These are phyloP conservation scores for Melinaea menophilus DNA, from an alignment of 2,888 invertebrate species.

Conservation along the genomic window DNA sequence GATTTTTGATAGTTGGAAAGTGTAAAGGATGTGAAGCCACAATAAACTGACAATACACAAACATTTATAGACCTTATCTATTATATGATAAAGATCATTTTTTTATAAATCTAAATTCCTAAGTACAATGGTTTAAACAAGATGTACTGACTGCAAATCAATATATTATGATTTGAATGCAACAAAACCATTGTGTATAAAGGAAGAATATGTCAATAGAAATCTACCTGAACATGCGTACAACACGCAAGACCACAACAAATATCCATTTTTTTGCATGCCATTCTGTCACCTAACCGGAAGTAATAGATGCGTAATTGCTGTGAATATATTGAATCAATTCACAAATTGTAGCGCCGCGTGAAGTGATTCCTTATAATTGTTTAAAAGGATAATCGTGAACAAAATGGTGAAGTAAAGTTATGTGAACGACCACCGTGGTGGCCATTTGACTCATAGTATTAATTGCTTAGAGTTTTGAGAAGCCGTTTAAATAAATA, in stretches of 20 bases:
- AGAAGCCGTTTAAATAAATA: too few relatives aligned
- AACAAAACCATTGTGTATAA: slow-evolving; percentile 50
- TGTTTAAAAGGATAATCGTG: slow-evolving; percentile 25
- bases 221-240: slow-evolving; percentile 59
- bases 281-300: slow-evolving; percentile 23
- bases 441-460: background rate
- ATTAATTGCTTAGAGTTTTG: too few relatives aligned
- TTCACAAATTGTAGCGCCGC: slow-evolving; percentile 63
- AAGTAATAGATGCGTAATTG: slow-evolving; percentile 30
- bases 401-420: slow-evolving; percentile 19
- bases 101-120: background rate
- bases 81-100: slow-evolving; percentile 12
- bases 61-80: slow-evolving; percentile 9
- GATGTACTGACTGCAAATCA: slow-evolving; percentile 34
- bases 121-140: slow-evolving; percentile 27
- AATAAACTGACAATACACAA: slow-evolving; percentile 4
- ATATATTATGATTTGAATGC: slow-evolving; percentile 47
- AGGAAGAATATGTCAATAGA: slow-evolving; percentile 57
- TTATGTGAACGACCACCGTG: slow-evolving; percentile 29
- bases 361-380: slow-evolving; percentile 46
- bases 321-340: slow-evolving; percentile 22
- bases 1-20: slow-evolving; percentile 25
- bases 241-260: slow-evolving; percentile 21
- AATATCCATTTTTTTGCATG: slow-evolving; percentile 15
- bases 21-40: slow-evolving; percentile 23